Percentiles rank a stretch among this genome's conserved stretches.
These are phyloP conservation scores for Meles meles DNA, from an alignment of 2,113 vertebrate species.

Conservation along the genomic window DNA sequence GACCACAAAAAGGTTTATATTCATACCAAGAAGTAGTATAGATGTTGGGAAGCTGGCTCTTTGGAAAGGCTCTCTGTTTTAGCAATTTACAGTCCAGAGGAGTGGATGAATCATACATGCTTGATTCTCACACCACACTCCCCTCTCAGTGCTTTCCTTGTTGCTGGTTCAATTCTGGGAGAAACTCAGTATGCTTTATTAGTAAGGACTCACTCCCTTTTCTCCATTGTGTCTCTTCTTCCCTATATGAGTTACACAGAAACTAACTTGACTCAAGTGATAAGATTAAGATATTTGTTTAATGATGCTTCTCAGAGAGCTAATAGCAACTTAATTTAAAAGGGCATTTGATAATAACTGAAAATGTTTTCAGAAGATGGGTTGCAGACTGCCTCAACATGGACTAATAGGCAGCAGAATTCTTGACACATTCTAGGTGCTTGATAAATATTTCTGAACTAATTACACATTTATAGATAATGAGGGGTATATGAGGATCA, in stretches of 20 bases:
- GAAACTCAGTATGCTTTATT: neutral
- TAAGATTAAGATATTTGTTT: conserved; percentile 38
- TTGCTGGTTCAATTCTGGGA: neutral
- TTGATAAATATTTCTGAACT: neutral
- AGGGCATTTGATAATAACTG: neutral
- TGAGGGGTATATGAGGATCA: neutral
- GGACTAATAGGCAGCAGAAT: neutral
- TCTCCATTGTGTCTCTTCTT: neutral
- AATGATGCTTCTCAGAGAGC: conserved; percentile 7
- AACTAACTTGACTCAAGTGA: neutral
- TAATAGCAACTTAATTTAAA: neutral
- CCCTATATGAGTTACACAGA: neutral
- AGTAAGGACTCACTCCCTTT: neutral
- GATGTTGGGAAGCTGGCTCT: neutral
- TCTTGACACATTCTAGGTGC: neutral
- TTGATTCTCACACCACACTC: neutral
- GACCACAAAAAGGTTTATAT: neutral
- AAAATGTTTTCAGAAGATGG: neutral
- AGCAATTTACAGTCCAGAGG: neutral
- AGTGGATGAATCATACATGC: neutral
- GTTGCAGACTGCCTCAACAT: neutral
- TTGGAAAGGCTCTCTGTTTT: neutral
- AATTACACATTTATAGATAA: neutral
- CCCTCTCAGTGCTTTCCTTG: neutral
- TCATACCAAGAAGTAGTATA: neutral